Base-by-base conservation (phyloP, 2,113 vertebrate genomes). In the Campylomormyrus numenius region DNA sequence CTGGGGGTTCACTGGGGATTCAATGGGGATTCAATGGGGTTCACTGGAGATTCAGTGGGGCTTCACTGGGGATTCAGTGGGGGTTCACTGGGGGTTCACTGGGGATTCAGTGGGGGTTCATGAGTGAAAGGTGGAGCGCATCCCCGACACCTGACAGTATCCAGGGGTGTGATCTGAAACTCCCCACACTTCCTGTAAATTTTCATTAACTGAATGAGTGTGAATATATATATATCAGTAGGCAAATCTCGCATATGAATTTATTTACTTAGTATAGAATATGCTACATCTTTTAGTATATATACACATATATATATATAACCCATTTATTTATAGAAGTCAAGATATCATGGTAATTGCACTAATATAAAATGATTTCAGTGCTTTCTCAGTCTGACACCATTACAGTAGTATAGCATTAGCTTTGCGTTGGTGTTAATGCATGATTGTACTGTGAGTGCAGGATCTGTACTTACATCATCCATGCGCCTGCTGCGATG, bases 401-500 rank as follows among this genome's bases (percentile, higher is more conserved):
- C 66, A 35, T 35, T 15, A 74, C 66, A 35, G 58, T 62, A 15
- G 58, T 27, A 62, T 24, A 62, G 27, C 24, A 74, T 74, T 74
- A 74, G 66, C n/a, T 35, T 24, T 31, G 31, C 13, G 5, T 74
- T 3, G 31, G 31, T 35, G 31, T 5, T 39, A 10, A 11, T 49
- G 19, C 31, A 48, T 13, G 50, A 5, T 35, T n/a, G 45, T 21
- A 66, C 48, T 35, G 58, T 31, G 84, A 27, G 4, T 27, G 52
- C 7, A 27, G 17, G 6, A 35, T 66, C 15, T 50, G 56, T 88
- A 97, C 98, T 99, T 96, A 99, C 98, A 99, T 96, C 98, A 99
- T 99, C 97, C 98, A 99, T 39, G 98, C 97, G 1, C 98, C 98
- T 0, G 98, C 98, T 0, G 97, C 98, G 0, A 99, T 98, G 94